Evolutionary conservation across 2,888 invertebrate species (phyloP).

Genomic region (Lagria hirta): DNA sequence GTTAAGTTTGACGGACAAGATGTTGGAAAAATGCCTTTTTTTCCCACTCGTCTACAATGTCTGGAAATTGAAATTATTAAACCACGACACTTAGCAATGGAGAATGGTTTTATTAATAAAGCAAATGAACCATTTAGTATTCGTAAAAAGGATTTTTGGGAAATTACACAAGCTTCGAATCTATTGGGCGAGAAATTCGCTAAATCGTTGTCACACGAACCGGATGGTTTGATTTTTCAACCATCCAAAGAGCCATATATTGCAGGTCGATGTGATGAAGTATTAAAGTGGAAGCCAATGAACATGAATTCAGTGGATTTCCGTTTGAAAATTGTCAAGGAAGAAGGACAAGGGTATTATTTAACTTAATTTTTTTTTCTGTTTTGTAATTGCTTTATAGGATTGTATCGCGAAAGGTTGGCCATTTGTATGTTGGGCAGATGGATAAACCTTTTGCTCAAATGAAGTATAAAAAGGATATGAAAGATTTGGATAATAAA

Average conservation of each 20-base stretch:
- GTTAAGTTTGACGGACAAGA: constrained; percentile 78
- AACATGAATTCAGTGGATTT: constrained; percentile 97
- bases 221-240: constrained; percentile 98
- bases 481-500: constrained; percentile 83
- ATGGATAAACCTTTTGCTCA: constrained; percentile 65
- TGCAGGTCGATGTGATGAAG: constrained; percentile 77
- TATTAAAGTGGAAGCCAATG: constrained; percentile 97
- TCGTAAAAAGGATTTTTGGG: constrained; percentile 90
- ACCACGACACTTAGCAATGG: constrained; percentile 75
- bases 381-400: constrained; percentile 27
- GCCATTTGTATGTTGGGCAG: constrained; percentile 79
- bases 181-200: constrained; percentile 84
- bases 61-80: constrained; percentile 74
- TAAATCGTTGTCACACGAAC: constrained; percentile 84
- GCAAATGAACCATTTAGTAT: constrained; percentile 87
- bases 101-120: constrained; percentile 72
- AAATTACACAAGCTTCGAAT: constrained; percentile 68
- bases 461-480: constrained; percentile 77
- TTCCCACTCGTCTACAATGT: constrained; percentile 71
- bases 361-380: constrained; percentile 4
- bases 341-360: constrained; percentile 71
- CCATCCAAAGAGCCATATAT: constrained; percentile 84
- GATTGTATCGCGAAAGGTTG: constrained; percentile 53
- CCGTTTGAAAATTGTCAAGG: constrained; percentile 75
- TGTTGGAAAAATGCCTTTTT: constrained; percentile 76